These are phyloP conservation scores for Mythimna pallens DNA, from an alignment of 2,888 invertebrate species.

Conservation along the genomic window DNA sequence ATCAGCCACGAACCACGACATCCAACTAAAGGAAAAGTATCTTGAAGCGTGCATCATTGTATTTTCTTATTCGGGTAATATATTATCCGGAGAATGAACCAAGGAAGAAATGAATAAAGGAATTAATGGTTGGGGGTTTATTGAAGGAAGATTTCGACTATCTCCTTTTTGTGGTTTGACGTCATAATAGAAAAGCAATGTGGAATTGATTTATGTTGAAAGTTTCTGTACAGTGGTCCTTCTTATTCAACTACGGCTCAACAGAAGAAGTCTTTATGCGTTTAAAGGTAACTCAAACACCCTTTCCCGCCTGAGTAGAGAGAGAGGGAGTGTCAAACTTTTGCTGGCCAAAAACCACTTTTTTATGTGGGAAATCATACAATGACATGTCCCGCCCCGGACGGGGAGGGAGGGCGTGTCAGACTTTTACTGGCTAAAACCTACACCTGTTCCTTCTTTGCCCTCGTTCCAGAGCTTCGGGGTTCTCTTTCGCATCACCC, in stretches of 20 bases:
- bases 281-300: background rate
- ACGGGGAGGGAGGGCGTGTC: too few species aligned
- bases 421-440: too few species aligned
- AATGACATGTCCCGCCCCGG: too few species aligned
- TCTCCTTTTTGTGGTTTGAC: slow-evolving; percentile 21
- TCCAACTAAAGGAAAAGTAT: slow-evolving; percentile 56
- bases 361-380: too few species aligned
- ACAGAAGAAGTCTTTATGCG: background rate
- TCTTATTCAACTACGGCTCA: background rate
- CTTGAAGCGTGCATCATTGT: slow-evolving; percentile 57
- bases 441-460: too few species aligned
- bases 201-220: background rate
- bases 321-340: background rate
- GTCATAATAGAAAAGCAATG: slow-evolving; percentile 21
- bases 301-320: too few species aligned
- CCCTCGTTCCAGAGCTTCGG: too few species aligned
- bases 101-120: slow-evolving; percentile 43
- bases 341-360: too few species aligned
- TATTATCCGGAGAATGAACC: slow-evolving; percentile 46
- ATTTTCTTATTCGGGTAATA: slow-evolving; percentile 56
- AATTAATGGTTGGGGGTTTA: slow-evolving; percentile 21
- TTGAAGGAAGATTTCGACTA: slow-evolving; percentile 28
- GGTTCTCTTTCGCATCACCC: too few species aligned
- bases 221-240: background rate
- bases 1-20: slow-evolving; percentile 67